Evolutionary conservation across 2,113 vertebrate genomes (phyloP), one percentile per base, ranked within the genome.

Genomic region (Progne subis): DNA sequence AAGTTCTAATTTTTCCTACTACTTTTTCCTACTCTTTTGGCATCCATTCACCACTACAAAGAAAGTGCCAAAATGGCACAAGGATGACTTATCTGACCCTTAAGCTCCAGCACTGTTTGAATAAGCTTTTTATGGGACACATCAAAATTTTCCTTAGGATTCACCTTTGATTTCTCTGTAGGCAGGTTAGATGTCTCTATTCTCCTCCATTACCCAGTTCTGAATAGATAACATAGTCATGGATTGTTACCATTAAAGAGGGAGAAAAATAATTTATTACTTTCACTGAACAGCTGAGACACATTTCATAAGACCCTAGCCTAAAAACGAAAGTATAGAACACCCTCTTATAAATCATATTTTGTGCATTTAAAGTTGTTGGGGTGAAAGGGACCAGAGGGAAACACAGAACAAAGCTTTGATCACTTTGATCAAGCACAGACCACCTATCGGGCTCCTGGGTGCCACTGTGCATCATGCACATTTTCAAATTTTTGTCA

Each of bases 371-470:
- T 96, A 95, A 97, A 95, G 55, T 81, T 86, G 39, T 78, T 93
- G 86, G 69, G 91, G 92, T 92, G 83, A 94, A 69, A 77, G 76
- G 83, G 78, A 87, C 76, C 59, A 72, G 85, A 88, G 43, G 41
- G 86, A 91, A 95, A 85, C 47, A 75, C 6, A 24, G 93, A 52
- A 57, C 61, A 90, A 92, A 79, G 91, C 98, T 98, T 98, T 98
- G 98, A 98, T 98, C 98, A 95, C 86, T 94, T 93, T 98, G 98
- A 98, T 98, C 97, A 98, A 98, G 97, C 97, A 90, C 97, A 98
- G 98, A 97, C 98, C 98, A 97, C 98, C 97, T 98, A 94, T 98
- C 82, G 50, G 92, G 94, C 90, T 96, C 81, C 95, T 96, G 90
- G 96, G 92, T 97, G 96, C 97, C 97, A 98, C 97, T 97, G 95